Conservation (phyloP, 2,113 vertebrate genomes). For the Rostratula benghalensis region DNA sequence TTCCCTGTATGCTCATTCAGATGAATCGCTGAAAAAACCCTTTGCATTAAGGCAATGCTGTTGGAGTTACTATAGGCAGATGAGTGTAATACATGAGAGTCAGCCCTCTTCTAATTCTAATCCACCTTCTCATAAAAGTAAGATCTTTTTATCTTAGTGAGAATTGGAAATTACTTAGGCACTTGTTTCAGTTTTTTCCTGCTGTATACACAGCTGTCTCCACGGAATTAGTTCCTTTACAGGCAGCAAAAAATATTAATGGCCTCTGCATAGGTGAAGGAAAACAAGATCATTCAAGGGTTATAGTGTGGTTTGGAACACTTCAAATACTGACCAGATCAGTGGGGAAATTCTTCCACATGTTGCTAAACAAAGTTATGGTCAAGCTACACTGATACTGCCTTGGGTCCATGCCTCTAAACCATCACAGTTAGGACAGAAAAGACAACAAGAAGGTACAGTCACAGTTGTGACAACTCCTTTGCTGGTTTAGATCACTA, state of each 20-base stretch:
- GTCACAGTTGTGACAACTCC: neutral
- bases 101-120: neutral
- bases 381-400: neutral
- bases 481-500: neutral
- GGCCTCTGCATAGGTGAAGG: neutral
- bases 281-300: neutral
- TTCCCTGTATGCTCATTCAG: neutral
- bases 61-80: neutral
- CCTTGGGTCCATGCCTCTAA: neutral
- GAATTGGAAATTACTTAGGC: neutral
- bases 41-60: neutral
- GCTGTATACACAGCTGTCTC: neutral
- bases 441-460: neutral
- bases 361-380: neutral
- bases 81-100: neutral
- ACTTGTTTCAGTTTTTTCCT: neutral
- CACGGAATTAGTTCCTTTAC: neutral
- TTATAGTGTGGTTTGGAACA: neutral
- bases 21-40: neutral
- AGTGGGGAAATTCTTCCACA: neutral
- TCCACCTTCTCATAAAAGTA: neutral
- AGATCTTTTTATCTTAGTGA: neutral
- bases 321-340: neutral
- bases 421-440: neutral
- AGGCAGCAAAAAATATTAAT: neutral